These are phyloP conservation scores for Piprites chloris DNA, from an alignment of 2,113 vertebrate species.

Conservation along the genomic window DNA sequence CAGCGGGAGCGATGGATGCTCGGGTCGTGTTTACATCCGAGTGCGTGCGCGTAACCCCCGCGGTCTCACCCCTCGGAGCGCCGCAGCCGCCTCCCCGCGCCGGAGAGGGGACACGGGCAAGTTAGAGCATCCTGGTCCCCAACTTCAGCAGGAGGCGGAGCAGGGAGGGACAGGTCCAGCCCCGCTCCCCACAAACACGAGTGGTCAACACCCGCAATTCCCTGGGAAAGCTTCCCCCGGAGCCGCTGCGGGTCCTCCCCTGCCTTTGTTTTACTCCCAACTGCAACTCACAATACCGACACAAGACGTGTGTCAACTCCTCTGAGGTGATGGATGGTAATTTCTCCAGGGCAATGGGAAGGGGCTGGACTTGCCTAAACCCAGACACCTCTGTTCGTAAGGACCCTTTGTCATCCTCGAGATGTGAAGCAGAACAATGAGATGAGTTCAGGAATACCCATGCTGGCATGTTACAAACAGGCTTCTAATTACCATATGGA, in stretches of 20 bases:
- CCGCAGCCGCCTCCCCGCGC: neutral
- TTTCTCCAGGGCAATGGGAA: neutral
- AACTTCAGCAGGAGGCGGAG: neutral
- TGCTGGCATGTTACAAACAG: neutral
- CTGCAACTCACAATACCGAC: neutral
- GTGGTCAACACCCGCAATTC: fast-evolving
- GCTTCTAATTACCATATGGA: neutral
- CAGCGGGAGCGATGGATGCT: neutral
- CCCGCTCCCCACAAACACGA: fast-evolving
- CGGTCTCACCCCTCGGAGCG: neutral
- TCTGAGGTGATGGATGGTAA: neutral
- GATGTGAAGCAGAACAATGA: neutral
- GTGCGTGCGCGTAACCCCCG: neutral
- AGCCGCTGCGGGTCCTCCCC: neutral
- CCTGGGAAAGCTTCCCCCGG: neutral
- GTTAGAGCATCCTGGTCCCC: neutral
- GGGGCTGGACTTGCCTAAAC: neutral
- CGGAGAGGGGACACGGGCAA: neutral
- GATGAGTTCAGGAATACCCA: neutral
- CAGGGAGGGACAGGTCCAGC: neutral
- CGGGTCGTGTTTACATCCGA: neutral
- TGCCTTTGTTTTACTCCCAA: neutral
- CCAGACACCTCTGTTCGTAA: fast-evolving
- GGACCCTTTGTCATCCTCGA: neutral
- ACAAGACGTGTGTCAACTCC: neutral